Base-by-base conservation (phyloP, 2,113 vertebrate species). In the Leucopsar rothschildi region DNA sequence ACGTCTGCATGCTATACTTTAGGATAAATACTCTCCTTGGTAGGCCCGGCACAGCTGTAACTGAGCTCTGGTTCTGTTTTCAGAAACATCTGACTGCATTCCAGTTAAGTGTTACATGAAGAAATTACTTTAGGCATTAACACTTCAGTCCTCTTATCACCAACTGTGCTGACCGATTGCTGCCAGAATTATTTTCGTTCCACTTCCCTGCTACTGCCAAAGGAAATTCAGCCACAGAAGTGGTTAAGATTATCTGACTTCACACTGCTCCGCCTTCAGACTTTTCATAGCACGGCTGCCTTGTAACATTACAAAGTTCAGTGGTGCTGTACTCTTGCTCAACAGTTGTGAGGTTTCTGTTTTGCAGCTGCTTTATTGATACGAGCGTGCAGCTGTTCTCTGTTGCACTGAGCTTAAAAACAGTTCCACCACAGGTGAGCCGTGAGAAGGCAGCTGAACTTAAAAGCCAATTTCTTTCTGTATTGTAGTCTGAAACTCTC, bases 361-460 rank as follows among this genome's bases (percentile, higher is more conserved):
- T 75, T 75, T 86, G 90, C 95, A 92, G 86, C 79, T 86, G 82
- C 35, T 81, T 92, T 90, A 61, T 55, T 90, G 85, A 79, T 84
- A 59, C 65, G 75, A 82, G 70, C 13, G 5, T 31, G 68, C 89
- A 95, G 91, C 78, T 94, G 84, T 47, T 76, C 45, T 82, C 73
- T 80, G 2, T 47, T 0, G 1, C 40, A 2, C 73, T 40, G 75
- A 85, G 55, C 70, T 95, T 80, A 90, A 39, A 91, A 92, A 35
- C 57, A 47, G 50, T 80, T 90, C 70, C 66, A 66, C 66, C 47
- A 66, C 64, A 94, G 90, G 90, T 95, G 90, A 97, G 64, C 68
- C 1, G 1, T 40, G 82, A 88, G 82, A 81, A 92, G 79, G 85
- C 75, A 71, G 53, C 72, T 86, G 56, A 60, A 78, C 56, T 59